These are phyloP conservation scores for Cariama cristata DNA, from an alignment of 2,113 vertebrate species.

Conservation along the genomic window DNA sequence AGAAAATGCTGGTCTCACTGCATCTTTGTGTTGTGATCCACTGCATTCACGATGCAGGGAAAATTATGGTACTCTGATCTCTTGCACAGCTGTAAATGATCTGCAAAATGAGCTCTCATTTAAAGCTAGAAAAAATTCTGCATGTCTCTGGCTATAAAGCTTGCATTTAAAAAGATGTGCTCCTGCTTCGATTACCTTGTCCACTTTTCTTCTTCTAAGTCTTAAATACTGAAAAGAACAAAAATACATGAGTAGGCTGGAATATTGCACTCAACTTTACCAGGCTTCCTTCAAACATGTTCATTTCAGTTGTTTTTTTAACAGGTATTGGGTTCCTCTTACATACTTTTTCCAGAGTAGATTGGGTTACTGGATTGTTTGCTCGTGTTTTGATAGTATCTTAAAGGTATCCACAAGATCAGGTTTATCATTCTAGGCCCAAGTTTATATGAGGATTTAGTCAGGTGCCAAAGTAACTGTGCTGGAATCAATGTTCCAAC, in stretches of 20 bases:
- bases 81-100: not conserved
- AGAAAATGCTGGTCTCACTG: not conserved
- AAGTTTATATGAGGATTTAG: not conserved
- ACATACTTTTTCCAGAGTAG: not conserved
- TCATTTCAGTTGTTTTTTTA: not conserved
- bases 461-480: not conserved
- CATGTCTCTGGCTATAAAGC: not conserved
- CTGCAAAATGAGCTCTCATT: not conserved
- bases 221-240: not conserved
- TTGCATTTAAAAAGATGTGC: not conserved
- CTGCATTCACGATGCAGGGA: not conserved
- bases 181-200: not conserved
- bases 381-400: not conserved
- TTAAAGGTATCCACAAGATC: not conserved
- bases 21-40: not conserved
- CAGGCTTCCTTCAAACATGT: not conserved
- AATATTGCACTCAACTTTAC: not conserved
- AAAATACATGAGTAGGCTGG: not conserved
- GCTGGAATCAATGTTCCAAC: not conserved
- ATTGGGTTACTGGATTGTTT: not conserved
- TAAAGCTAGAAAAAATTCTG: not conserved
- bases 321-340: not conserved
- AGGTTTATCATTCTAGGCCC: not conserved
- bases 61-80: not conserved
- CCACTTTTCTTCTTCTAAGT: not conserved